A percentile compares a stretch with the other conserved stretches of the same genome.
Evolutionary conservation across 2,888 invertebrate species (phyloP).

Genomic region (Liodrosophila aerea): DNA sequence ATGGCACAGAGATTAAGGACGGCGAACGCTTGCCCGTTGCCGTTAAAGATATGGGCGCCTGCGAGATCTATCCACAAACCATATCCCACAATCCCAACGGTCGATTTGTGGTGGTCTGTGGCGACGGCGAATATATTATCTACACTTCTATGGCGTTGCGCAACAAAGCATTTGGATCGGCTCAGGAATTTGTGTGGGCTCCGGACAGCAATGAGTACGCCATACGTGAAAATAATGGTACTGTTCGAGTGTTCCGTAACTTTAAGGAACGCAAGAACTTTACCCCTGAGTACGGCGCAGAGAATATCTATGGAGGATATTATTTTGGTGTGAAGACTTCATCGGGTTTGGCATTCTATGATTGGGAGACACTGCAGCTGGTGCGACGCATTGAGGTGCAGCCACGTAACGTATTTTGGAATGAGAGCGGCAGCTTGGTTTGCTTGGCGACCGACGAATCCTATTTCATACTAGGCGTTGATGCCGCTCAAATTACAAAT

Average conservation of each 20-base stretch:
- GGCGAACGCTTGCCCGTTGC: conserved; percentile 96
- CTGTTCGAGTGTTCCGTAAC: conserved; percentile 97
- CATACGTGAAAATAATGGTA: conserved; percentile 93
- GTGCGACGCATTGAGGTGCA: conserved; percentile 98
- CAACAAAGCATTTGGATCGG: conserved; percentile 99
- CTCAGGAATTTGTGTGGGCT: conserved; percentile 99
- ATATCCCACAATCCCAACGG: conserved; percentile 99
- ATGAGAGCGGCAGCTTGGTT: conserved; percentile 96
- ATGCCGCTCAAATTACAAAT: conserved; percentile 89
- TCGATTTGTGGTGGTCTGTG: conserved; percentile 95
- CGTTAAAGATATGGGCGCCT: conserved; percentile 99
- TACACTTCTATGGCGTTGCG: conserved; percentile 99
- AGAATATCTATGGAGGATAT: conserved; percentile 96
- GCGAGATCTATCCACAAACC: conserved; percentile 99
- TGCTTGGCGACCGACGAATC: conserved; percentile 97
- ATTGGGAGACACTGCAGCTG: conserved; percentile 97
- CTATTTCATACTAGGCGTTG: conserved; percentile 96
- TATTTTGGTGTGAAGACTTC: conserved; percentile 95
- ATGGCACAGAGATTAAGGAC: conserved; percentile 89
- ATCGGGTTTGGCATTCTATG: conserved; percentile 96
- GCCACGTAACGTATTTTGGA: conserved; percentile 96
- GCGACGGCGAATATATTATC: conserved; percentile 99
- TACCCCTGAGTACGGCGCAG: conserved; percentile 98
- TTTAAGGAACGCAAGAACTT: conserved; percentile 98
- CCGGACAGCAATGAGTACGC: conserved; percentile 97